phyloP scores from a whole-genome alignment of 2,888 invertebrate genomes.

The Ischnus inquisitorius region DNA sequence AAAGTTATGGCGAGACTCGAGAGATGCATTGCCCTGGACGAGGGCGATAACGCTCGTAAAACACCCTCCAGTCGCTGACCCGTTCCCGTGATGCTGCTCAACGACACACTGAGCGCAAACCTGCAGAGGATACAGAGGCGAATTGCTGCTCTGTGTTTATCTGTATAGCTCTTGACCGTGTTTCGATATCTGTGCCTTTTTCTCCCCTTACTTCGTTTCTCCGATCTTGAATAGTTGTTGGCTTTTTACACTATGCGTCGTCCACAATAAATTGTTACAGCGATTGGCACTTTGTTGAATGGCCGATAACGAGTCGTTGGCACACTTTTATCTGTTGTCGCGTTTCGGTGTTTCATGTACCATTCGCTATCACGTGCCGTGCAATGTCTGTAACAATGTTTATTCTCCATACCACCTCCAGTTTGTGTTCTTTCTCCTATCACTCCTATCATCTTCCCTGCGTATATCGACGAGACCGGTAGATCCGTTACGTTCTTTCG shows the following conservation, averaged over 20 bases:
- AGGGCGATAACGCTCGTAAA: slow-evolving; percentile 63
- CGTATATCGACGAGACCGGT: slow-evolving; percentile 1
- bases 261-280: neutral
- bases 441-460: neutral
- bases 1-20: slow-evolving; percentile 59
- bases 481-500: slow-evolving; percentile 34
- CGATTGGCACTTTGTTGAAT: slow-evolving; percentile 15
- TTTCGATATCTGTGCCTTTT: slow-evolving; percentile 18
- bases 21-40: slow-evolving; percentile 60
- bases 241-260: neutral
- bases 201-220: slow-evolving; percentile 1
- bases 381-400: slow-evolving; percentile 2
- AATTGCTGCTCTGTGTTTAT: neutral
- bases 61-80: slow-evolving; percentile 37
- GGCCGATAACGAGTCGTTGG: neutral
- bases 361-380: neutral
- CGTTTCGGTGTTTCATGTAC: neutral
- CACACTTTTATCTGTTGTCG: slow-evolving; percentile 5
- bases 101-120: neutral
- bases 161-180: slow-evolving; percentile 11
- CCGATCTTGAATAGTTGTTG: neutral
- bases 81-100: slow-evolving; percentile 33
- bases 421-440: slow-evolving; percentile 16
- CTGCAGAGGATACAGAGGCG: slow-evolving; percentile 7
- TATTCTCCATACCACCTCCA: neutral